Conservation (phyloP, 2,797 vertebrate genomes). For the Sus cebifrons region DNA sequence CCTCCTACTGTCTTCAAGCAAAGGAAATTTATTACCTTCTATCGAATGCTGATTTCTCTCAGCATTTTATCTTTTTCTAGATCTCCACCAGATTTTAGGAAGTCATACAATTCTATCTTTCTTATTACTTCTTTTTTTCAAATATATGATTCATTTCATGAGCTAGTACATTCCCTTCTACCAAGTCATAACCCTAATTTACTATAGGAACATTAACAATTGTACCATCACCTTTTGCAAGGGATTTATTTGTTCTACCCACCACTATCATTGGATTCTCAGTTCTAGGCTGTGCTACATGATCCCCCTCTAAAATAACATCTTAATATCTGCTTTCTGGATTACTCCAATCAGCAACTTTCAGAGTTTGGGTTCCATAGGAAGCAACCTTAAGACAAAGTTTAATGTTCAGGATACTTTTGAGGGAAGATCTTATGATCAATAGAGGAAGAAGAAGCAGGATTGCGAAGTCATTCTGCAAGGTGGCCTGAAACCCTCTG, state of each 20-base stretch:
- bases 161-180: not conserved
- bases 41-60: not conserved
- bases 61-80: not conserved
- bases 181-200: not conserved
- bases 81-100: not conserved
- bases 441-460: not conserved
- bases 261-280: not conserved
- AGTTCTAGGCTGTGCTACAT: not conserved
- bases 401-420: not conserved
- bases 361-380: not conserved
- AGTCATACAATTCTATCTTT: not conserved
- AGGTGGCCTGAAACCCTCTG: not conserved
- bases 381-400: not conserved
- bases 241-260: not conserved
- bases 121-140: conserved; percentile 10
- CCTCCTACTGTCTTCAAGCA: not conserved
- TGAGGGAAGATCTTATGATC: not conserved
- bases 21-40: not conserved
- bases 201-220: not conserved
- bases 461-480: not conserved
- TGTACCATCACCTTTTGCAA: not conserved
- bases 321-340: not conserved
- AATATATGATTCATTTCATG: not conserved
- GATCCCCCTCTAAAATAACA: not conserved
- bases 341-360: not conserved